Percentiles rank a stretch among this genome's conserved stretches.
Evolutionary conservation across 1,140 invertebrate species (phyloP).

Genomic region (Ceratina japonica): DNA sequence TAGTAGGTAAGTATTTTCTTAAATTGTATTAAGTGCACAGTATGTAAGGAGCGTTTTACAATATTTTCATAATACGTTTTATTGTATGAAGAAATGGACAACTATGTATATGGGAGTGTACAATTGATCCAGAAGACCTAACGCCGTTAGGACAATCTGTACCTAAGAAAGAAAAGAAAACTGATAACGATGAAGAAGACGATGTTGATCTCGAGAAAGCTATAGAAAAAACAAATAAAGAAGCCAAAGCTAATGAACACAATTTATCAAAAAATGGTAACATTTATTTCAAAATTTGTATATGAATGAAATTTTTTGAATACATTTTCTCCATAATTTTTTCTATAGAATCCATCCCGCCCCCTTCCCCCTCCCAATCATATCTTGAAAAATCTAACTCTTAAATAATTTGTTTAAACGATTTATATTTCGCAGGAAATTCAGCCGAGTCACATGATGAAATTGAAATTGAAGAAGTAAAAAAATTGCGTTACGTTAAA

Average conservation of each 20-base stretch:
- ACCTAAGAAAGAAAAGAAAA: conserved; percentile 75
- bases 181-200: conserved; percentile 78
- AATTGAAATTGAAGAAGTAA: conserved; percentile 61
- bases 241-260: conserved; percentile 13
- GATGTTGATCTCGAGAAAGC: conserved; percentile 75
- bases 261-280: conserved; percentile 36
- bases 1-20: conserved; percentile 80
- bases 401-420: too few relatives aligned
- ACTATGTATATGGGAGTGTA: conserved; percentile 94
- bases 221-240: conserved; percentile 68
- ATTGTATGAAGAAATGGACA: conserved; percentile 82
- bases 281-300: neutral
- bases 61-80: conserved; percentile 17
- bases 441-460: neutral
- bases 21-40: neutral
- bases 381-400: neutral
- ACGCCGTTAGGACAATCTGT: conserved; percentile 77
- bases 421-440: conserved; percentile 23
- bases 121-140: conserved; percentile 84
- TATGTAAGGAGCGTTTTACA: neutral
- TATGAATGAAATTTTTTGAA: neutral
- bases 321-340: neutral
- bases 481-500: conserved; percentile 85
- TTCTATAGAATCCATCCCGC: too few relatives aligned
- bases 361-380: too few relatives aligned